Evolutionary conservation across 2,113 vertebrate genomes (phyloP).

Genomic region (Alouatta palliata): DNA sequence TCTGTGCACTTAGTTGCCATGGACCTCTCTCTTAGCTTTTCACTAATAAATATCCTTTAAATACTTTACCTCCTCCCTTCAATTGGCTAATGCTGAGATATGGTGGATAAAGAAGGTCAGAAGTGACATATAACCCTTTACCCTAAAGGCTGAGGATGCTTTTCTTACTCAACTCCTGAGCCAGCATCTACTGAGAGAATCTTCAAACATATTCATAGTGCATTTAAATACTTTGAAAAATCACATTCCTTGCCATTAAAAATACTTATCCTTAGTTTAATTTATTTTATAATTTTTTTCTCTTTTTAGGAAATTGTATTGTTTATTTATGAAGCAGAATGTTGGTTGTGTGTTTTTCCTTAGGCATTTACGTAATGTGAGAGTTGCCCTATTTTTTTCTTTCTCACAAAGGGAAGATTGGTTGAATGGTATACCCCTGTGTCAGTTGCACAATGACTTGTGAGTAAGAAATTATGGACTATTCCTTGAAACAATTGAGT

Average conservation of each 20-base stretch:
- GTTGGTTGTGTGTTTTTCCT: not conserved
- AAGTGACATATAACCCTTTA: slow-evolving; percentile 14
- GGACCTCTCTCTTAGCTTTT: slow-evolving; percentile 34
- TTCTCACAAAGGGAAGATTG: not conserved
- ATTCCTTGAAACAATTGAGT: not conserved
- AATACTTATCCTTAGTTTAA: not conserved
- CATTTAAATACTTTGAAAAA: slow-evolving; percentile 53
- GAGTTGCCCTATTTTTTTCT: not conserved
- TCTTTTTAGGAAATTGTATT: not conserved
- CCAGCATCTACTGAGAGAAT: not conserved
- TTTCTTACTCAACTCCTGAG: slow-evolving; percentile 39
- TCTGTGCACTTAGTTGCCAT: slow-evolving; percentile 2
- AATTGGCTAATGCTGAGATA: not conserved
- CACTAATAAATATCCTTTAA: slow-evolving; percentile 33
- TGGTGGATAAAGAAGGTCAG: slow-evolving; percentile 11
- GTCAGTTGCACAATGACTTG: not conserved
- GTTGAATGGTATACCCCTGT: not conserved
- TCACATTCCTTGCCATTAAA: not conserved
- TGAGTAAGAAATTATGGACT: not conserved
- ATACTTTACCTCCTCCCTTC: slow-evolving; percentile 6
- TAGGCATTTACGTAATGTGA: not conserved
- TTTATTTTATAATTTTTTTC: not conserved
- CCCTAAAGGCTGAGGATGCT: not conserved
- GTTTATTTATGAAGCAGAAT: slow-evolving; percentile 23
- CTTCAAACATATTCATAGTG: not conserved